Evolutionary conservation across 2,113 vertebrate genomes (phyloP).

Genomic region (Rhinopomastus cyanomelas): DNA sequence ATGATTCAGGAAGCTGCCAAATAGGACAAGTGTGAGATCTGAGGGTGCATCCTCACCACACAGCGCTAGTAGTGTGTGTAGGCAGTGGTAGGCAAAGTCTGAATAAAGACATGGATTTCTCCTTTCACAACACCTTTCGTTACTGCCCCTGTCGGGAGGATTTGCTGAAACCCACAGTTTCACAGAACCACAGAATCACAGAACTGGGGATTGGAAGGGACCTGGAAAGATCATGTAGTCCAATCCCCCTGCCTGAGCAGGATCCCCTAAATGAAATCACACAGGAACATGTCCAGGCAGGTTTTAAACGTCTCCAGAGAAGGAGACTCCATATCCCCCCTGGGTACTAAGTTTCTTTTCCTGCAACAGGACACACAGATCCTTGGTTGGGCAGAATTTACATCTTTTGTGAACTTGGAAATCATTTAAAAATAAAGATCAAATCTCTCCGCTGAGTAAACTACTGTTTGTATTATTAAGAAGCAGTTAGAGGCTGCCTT

Average conservation of each 20-base stretch:
- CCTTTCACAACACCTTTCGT: neutral
- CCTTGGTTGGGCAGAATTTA: neutral
- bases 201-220: too few relatives aligned
- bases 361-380: neutral
- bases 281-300: too few relatives aligned
- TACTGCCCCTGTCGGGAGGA: neutral
- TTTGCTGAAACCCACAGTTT: neutral
- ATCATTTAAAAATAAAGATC: neutral
- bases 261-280: too few relatives aligned
- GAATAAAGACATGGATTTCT: neutral
- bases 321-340: too few relatives aligned
- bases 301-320: too few relatives aligned
- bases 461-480: neutral
- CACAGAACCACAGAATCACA: too few relatives aligned
- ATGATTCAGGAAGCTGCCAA: neutral
- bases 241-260: too few relatives aligned
- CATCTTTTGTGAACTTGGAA: constrained; percentile 6
- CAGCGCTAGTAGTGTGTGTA: neutral
- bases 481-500: neutral
- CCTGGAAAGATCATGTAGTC: too few relatives aligned
- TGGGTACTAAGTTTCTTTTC: neutral
- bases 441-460: constrained; percentile 5
- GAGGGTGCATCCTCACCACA: neutral
- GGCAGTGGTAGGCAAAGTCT: neutral
- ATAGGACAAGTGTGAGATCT: neutral